These are phyloP conservation scores for Idaea aversata DNA, from an alignment of 2,888 invertebrate genomes.

Conservation along the genomic window DNA sequence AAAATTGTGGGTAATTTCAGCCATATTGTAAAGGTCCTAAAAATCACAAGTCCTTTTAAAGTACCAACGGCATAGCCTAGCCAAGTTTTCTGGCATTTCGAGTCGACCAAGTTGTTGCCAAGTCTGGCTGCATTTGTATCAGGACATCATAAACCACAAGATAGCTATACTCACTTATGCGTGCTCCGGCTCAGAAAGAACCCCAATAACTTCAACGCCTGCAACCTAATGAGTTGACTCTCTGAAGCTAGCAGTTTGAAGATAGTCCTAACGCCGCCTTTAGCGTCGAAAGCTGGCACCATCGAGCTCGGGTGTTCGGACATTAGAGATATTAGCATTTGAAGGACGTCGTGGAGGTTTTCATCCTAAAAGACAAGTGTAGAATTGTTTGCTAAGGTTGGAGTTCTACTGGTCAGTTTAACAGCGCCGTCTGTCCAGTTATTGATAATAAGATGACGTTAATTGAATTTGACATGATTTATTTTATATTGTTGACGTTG, in stretches of 20 bases:
- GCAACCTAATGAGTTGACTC: conserved; percentile 96
- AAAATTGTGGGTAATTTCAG: not conserved
- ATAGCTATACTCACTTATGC: conserved; percentile 86
- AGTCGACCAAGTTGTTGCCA: no score
- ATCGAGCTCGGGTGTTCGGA: conserved; percentile 99
- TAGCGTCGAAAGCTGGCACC: conserved; percentile 99
- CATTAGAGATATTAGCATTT: conserved; percentile 98
- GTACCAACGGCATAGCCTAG: no score
- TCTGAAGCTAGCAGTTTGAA: conserved; percentile 98
- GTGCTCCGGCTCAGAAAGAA: conserved; percentile 99
- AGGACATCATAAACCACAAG: not conserved
- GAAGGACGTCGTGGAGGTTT: conserved; percentile 98
- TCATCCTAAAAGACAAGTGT: conserved; percentile 86
- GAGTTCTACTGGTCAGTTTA: no score
- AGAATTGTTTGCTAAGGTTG: not conserved
- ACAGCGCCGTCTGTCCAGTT: no score
- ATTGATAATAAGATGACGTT: no score
- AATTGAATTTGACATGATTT: no score
- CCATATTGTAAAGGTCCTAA: not conserved
- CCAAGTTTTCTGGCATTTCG: not conserved
- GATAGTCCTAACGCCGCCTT: conserved; percentile 97
- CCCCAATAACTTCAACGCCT: conserved; percentile 97
- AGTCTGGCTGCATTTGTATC: no score
- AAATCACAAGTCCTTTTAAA: conserved; percentile 5
- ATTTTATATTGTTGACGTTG: no score